Evolutionary conservation across 2,888 invertebrate genomes (phyloP).

Genomic region (Peribatodes rhomboidaria): DNA sequence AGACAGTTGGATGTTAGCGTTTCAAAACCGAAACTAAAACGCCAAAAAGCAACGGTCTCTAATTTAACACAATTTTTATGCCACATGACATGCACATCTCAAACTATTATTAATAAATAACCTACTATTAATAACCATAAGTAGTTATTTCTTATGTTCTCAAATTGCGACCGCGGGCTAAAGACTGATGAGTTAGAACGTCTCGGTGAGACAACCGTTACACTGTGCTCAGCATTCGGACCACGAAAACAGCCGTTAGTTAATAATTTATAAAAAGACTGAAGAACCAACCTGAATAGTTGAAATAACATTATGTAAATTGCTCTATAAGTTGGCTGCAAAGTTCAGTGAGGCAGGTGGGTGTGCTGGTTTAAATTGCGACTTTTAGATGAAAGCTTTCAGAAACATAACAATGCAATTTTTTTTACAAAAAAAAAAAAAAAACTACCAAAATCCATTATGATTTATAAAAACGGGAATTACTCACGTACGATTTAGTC

Average conservation of each 20-base stretch:
- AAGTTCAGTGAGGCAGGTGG: slow-evolving; percentile 26
- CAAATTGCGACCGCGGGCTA: slow-evolving; percentile 35
- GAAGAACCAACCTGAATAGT: slow-evolving; percentile 38
- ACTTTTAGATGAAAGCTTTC: too few species aligned
- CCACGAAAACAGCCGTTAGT: slow-evolving; percentile 43
- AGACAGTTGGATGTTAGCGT: not conserved
- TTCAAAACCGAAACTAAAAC: slow-evolving; percentile 9
- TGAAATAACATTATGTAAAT: slow-evolving; percentile 35
- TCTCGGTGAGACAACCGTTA: slow-evolving; percentile 30
- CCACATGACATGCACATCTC: slow-evolving; percentile 42
- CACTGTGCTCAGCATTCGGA: slow-evolving; percentile 32
- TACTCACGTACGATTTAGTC: too few species aligned
- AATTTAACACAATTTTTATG: slow-evolving; percentile 25
- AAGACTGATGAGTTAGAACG: slow-evolving; percentile 36
- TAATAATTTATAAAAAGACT: slow-evolving; percentile 39
- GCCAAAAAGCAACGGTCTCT: slow-evolving; percentile 38
- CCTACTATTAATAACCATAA: slow-evolving; percentile 36
- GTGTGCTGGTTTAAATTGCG: not conserved
- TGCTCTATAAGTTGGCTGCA: slow-evolving; percentile 18
- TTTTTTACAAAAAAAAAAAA: too few species aligned
- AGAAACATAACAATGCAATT: too few species aligned
- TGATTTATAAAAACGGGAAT: too few species aligned
- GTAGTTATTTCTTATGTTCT: slow-evolving; percentile 35
- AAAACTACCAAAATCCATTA: too few species aligned
- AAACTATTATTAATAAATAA: slow-evolving; percentile 17